Evolutionary conservation across 2,113 vertebrate genomes (phyloP).

Genomic region (Chitala chitala): DNA sequence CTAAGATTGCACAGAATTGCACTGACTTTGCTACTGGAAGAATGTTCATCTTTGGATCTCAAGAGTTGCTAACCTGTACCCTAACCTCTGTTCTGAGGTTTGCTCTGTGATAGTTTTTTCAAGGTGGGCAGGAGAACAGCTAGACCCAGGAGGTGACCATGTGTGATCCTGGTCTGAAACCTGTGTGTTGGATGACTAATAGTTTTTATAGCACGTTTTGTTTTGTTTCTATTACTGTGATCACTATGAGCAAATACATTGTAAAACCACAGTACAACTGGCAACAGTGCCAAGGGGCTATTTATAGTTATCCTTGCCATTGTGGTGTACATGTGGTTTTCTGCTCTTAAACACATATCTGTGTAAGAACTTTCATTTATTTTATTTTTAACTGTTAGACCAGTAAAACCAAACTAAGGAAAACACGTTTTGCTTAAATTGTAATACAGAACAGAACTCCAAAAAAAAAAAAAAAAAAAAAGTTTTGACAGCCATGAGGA

Average conservation of each 20-base stretch:
- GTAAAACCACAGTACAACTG: slow-evolving; percentile 8
- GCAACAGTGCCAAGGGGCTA: not conserved
- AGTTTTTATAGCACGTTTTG: slow-evolving; percentile 2
- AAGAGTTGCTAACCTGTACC: too few relatives aligned
- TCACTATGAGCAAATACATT: slow-evolving; percentile 2
- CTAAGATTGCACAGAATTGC: too few relatives aligned
- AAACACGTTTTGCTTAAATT: slow-evolving; percentile 5
- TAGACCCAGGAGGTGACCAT: not conserved
- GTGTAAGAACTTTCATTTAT: slow-evolving; percentile 4
- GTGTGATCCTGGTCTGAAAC: not conserved
- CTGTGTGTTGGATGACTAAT: slow-evolving; percentile 8
- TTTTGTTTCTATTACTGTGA: slow-evolving; percentile 14
- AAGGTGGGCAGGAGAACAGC: not conserved
- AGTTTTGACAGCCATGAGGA: not conserved
- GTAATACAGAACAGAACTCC: not conserved
- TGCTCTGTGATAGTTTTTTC: not conserved
- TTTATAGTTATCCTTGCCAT: not conserved
- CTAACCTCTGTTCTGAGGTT: too few relatives aligned
- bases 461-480: slow-evolving; percentile 13
- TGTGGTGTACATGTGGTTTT: slow-evolving; percentile 10
- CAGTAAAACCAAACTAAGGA: not conserved
- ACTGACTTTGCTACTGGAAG: too few relatives aligned
- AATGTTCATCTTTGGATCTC: too few relatives aligned
- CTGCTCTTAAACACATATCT: slow-evolving; percentile 20
- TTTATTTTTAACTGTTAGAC: not conserved